Evolutionary conservation across 2,888 invertebrate species (phyloP), one percentile per base, ranked within the genome.

Genomic region (Drosophila atripex): DNA sequence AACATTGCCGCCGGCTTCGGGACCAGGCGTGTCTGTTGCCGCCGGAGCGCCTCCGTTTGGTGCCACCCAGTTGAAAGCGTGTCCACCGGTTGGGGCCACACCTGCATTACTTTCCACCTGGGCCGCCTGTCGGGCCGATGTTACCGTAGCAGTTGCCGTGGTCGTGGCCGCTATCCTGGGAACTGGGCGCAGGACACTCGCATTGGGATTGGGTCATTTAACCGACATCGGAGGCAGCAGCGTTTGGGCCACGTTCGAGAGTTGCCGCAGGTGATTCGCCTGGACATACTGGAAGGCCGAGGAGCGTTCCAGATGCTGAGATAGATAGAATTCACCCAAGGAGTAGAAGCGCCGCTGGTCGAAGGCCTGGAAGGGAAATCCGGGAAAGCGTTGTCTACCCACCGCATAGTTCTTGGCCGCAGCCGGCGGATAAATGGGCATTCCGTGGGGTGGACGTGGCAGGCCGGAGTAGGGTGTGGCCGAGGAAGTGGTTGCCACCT

Each of bases 221-320:
- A 90, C 90, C 1, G 89, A 77, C 76, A 88, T 45, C 11, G 84
- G 79, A 1, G 86, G 80, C 58, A 79, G 49, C 65, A 89, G 75
- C 21, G 76, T 88, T 56, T 83, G 77, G 12, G 80, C 80, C 12
- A 78, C 89, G 60, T 74, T 79, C n/a, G 79, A 80, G 7, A 90
- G 63, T 46, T 89, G 89, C 8, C 89, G 63, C 66, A 89, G 61
- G 66, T 90, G 88, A 68, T 88, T 90, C 39, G 89, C 89, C 63
- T 91, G 91, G 0, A 91, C 91, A 46, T 91, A 92, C 55, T 91
- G 91, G 77, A 92, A 91, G 38, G 92, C 91, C 38, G 92, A 91
- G 21, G 90, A 79, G 23, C 89, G 89, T 63, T 91, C 91, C 61
- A 90, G 68, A 2, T 90, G 90, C 66, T 91, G 90, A 0, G 90